phyloP scores from a whole-genome alignment of 2,113 vertebrate species.

The Cottus gobio region DNA sequence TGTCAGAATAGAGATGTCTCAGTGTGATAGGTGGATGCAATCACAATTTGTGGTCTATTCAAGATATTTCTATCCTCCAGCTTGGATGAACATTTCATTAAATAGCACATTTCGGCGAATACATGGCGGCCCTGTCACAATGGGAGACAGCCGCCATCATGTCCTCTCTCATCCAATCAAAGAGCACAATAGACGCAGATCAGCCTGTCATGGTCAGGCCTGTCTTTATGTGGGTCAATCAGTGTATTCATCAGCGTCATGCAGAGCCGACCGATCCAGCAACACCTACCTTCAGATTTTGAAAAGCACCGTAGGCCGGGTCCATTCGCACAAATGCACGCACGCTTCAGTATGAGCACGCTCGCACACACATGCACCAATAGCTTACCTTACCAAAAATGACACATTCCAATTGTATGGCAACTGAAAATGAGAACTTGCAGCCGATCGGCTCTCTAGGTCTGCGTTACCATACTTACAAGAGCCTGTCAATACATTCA shows the following conservation, averaged over 20 bases:
- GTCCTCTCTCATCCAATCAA: conserved; percentile 74
- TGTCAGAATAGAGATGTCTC: conserved; percentile 35
- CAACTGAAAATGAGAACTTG: conserved; percentile 35
- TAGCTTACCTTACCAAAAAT: conserved; percentile 69
- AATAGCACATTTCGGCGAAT: conserved; percentile 41
- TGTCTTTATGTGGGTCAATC: conserved; percentile 73
- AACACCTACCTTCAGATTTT: conserved; percentile 75
- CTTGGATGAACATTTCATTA: conserved; percentile 53
- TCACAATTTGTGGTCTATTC: conserved; percentile 51
- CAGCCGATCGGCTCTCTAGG: conserved; percentile 28
- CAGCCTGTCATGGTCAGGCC: conserved; percentile 55
- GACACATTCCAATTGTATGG: conserved; percentile 51
- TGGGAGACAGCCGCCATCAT: conserved; percentile 56
- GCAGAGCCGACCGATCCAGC: conserved; percentile 62
- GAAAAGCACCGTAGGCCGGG: conserved; percentile 39
- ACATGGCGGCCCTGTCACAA: conserved; percentile 44
- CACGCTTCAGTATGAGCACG: background rate
- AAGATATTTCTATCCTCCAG: conserved; percentile 53
- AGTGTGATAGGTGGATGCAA: conserved; percentile 37
- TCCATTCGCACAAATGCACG: conserved; percentile 35
- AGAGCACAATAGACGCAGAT: conserved; percentile 67
- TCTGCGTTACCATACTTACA: conserved; percentile 39
- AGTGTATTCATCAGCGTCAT: conserved; percentile 79
- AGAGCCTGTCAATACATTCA: conserved; percentile 44
- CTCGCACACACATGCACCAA: conserved; percentile 43